Evolutionary conservation across 2,113 vertebrate species (phyloP).

Genomic region (Semnornis frantzii): DNA sequence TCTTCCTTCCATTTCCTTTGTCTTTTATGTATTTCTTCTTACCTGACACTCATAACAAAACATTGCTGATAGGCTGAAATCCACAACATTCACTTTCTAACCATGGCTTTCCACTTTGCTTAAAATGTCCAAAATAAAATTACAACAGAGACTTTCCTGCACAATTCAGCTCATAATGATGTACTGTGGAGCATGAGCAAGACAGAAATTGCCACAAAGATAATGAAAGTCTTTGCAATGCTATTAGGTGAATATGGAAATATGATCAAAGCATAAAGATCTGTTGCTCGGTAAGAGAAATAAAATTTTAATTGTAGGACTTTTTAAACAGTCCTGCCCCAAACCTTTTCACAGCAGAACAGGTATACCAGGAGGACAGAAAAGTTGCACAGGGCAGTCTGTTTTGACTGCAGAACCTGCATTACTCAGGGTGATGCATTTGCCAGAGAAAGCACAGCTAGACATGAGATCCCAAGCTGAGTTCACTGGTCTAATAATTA

Average conservation of each 20-base stretch:
- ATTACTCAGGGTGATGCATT: conserved; percentile 12
- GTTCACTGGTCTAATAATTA: conserved; percentile 37
- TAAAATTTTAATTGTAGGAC: not conserved
- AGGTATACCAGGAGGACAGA: not conserved
- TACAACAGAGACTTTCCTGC: not conserved
- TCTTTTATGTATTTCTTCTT: not conserved
- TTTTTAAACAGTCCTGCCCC: not conserved
- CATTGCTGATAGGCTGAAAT: not conserved
- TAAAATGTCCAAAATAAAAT: not conserved
- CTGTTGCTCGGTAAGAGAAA: not conserved
- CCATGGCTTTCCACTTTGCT: not conserved
- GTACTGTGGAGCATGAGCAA: not conserved
- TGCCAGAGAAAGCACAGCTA: conserved; percentile 33
- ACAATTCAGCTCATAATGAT: not conserved
- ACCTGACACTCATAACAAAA: not conserved
- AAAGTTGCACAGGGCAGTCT: not conserved
- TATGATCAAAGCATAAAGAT: not conserved
- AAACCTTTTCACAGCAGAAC: not conserved
- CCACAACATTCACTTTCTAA: not conserved
- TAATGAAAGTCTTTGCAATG: not conserved
- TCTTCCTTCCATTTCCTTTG: not conserved
- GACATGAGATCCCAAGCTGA: conserved; percentile 36
- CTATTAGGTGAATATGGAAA: conserved; percentile 3
- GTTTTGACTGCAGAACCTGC: not conserved
- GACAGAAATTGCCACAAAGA: not conserved